Conservation (phyloP, 2,888 invertebrate species). For the Idaea dimidiata region DNA sequence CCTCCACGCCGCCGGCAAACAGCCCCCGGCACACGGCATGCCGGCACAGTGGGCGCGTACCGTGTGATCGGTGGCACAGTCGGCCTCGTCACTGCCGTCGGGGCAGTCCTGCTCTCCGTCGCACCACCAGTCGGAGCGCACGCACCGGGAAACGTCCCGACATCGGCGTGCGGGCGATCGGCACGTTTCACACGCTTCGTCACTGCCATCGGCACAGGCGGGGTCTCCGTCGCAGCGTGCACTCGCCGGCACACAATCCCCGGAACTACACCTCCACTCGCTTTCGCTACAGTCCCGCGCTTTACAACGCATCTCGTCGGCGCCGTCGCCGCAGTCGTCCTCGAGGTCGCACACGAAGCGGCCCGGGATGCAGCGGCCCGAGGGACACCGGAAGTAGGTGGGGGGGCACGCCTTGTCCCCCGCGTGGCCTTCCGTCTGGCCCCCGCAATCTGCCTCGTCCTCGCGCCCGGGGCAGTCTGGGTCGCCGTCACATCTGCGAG, state of each 20-base stretch:
- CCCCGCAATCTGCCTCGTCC: conserved; percentile 45
- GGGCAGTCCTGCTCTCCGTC: conserved; percentile 73
- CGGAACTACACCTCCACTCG: conserved; percentile 82
- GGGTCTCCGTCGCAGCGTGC: conserved; percentile 53
- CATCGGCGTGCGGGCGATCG: conserved; percentile 46
- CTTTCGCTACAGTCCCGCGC: conserved; percentile 87
- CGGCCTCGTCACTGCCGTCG: conserved; percentile 79
- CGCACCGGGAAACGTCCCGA: conserved; percentile 8
- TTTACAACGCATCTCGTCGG: conserved; percentile 87
- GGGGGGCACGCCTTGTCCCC: conserved; percentile 85
- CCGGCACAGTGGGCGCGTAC: conserved; percentile 40
- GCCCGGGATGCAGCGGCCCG: conserved; percentile 86
- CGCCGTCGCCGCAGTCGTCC: conserved; percentile 89
- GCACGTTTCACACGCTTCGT: conserved; percentile 76
- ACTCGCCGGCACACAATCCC: conserved; percentile 83
- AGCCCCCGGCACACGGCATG: conserved; percentile 81
- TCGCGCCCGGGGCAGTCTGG: conserved; percentile 63
- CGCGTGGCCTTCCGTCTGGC: conserved; percentile 59
- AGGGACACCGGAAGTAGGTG: conserved; percentile 88
- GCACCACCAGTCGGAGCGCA: conserved; percentile 36
- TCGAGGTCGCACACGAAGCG: conserved; percentile 86
- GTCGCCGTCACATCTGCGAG: conserved; percentile 24
- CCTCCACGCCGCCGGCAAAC: conserved; percentile 80
- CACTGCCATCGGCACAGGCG: conserved; percentile 72
- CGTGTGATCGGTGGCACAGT: conserved; percentile 34